Evolutionary conservation across 2,888 invertebrate species (phyloP).

Genomic region (Microplitis deprimator): DNA sequence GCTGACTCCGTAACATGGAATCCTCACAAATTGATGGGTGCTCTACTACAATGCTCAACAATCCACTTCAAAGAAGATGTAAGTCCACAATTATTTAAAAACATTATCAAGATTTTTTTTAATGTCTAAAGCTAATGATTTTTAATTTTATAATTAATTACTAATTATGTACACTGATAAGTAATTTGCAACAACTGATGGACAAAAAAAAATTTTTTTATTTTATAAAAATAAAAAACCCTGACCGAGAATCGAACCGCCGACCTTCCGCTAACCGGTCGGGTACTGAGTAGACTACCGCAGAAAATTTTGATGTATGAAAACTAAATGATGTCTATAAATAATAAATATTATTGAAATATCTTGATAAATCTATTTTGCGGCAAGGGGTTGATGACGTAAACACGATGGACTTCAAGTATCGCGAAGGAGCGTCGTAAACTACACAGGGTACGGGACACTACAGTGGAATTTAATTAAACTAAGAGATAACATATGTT

Average conservation of each 20-base stretch:
- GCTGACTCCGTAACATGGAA: constrained; percentile 99
- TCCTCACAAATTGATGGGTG: constrained; percentile 99
- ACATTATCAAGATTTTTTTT: background rate
- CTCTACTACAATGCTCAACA: constrained; percentile 96
- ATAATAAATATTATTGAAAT: constrained; percentile 7
- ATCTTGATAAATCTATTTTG: constrained; percentile 15
- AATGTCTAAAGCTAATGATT: too few relatives aligned
- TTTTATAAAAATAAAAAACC: background rate
- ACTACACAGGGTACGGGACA: constrained; percentile 51
- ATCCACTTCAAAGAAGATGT: constrained; percentile 98
- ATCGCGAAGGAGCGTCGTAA: constrained; percentile 52
- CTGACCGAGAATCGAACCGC: background rate
- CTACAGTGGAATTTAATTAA: constrained; percentile 77
- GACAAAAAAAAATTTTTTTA: too few relatives aligned
- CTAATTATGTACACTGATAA: too few relatives aligned
- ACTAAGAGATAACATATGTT: constrained; percentile 73
- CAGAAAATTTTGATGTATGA: too few relatives aligned
- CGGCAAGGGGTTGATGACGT: constrained; percentile 48
- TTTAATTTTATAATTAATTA: too few relatives aligned
- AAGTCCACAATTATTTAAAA: constrained; percentile 68
- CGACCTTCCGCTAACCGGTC: too few relatives aligned
- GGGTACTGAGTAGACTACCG: too few relatives aligned
- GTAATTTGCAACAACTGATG: too few relatives aligned
- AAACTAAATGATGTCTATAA: background rate
- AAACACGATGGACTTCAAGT: constrained; percentile 57